A percentile compares a stretch with the other conserved stretches of the same genome.
phyloP scores from a whole-genome alignment of 2,797 vertebrate species.

The Holocentrus rufus region DNA sequence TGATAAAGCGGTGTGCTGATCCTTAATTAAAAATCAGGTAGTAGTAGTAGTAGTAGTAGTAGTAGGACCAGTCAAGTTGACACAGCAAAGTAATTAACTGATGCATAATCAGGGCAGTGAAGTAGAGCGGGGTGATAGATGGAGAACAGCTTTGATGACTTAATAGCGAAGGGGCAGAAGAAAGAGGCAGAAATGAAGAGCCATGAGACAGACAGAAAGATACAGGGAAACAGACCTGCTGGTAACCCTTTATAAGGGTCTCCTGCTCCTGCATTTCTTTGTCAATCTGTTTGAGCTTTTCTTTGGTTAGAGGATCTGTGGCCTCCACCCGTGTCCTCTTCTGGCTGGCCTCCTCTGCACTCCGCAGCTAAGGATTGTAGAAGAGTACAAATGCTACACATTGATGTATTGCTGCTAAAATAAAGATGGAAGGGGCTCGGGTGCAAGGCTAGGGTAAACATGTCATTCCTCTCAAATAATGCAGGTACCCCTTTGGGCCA shows the following conservation, averaged over 20 bases:
- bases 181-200: no score
- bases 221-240: constrained; percentile 82
- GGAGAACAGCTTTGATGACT: background rate
- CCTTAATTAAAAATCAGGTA: no score
- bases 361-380: constrained; percentile 79
- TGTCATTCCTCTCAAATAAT: no score
- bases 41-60: no score
- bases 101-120: background rate
- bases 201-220: no score
- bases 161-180: no score
- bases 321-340: constrained; percentile 75
- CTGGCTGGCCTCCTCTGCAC: constrained; percentile 81
- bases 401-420: background rate
- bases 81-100: no score
- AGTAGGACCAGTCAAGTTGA: no score
- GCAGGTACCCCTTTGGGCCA: no score
- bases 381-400: background rate
- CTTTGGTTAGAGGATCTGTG: constrained; percentile 76
- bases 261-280: constrained; percentile 93
- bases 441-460: no score
- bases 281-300: constrained; percentile 84
- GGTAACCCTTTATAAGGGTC: constrained; percentile 92
- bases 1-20: no score
- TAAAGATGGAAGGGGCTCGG: no score
- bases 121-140: background rate